Percentiles rank a stretch among this genome's conserved stretches.
These are phyloP conservation scores for Eulemur albifrons DNA, from an alignment of 2,797 vertebrate genomes.

Conservation along the genomic window DNA sequence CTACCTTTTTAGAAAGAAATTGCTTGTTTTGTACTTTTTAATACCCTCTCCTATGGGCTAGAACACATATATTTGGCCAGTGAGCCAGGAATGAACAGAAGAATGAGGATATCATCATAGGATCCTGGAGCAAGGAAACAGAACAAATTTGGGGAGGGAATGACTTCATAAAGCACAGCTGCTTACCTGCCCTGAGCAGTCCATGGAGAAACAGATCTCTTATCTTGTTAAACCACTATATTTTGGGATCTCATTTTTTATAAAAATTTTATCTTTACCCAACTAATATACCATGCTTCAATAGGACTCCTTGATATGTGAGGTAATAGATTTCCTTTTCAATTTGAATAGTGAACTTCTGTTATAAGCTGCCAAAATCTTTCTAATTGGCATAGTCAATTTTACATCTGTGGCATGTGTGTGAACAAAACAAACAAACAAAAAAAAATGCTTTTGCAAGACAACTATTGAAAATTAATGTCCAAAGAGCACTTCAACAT, in stretches of 20 bases:
- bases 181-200: background rate
- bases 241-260: background rate
- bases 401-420: background rate
- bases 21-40: background rate
- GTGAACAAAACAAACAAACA: background rate
- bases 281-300: background rate
- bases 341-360: background rate
- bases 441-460: background rate
- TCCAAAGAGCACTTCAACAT: conserved; percentile 51
- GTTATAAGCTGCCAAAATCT: background rate
- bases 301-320: background rate
- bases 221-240: background rate
- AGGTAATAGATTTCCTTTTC: background rate
- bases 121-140: background rate
- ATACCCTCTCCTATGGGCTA: background rate
- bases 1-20: background rate
- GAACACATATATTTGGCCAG: background rate
- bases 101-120: background rate
- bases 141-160: background rate
- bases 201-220: background rate
- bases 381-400: conserved; percentile 4
- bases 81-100: background rate
- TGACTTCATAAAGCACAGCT: background rate
- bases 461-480: conserved; percentile 38
- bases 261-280: background rate